These are phyloP conservation scores for Haemorhous mexicanus DNA, from an alignment of 2,113 vertebrate species.

Conservation along the genomic window DNA sequence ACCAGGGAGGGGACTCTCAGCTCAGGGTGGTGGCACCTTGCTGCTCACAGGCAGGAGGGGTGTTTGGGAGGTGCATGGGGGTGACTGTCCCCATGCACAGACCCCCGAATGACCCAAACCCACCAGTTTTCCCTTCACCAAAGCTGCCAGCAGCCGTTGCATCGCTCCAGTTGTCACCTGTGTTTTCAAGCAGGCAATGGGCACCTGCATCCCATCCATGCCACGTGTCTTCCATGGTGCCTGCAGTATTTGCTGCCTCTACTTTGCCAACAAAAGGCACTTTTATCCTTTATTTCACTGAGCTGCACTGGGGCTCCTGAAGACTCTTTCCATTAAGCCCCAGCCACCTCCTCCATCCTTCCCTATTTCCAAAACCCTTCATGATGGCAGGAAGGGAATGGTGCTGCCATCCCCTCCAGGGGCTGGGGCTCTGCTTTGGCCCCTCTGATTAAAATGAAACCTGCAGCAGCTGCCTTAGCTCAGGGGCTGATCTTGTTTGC, in stretches of 20 bases:
- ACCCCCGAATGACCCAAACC: background rate
- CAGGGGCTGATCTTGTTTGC: background rate
- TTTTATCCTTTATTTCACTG: background rate
- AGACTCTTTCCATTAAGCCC: background rate
- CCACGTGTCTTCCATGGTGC: background rate
- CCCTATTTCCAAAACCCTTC: background rate
- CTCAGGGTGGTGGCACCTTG: background rate
- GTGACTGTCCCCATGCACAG: background rate
- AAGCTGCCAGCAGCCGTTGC: background rate
- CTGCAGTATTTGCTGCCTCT: background rate
- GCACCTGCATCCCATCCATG: background rate
- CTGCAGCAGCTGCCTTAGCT: background rate
- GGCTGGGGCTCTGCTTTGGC: background rate
- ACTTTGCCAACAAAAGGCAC: background rate
- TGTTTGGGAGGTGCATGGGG: background rate
- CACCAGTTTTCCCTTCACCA: background rate
- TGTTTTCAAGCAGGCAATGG: background rate
- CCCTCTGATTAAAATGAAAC: background rate
- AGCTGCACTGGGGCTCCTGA: background rate
- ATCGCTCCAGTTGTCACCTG: rapidly evolving
- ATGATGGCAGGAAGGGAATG: background rate
- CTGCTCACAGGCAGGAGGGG: background rate
- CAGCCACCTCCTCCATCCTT: background rate
- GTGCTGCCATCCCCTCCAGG: rapidly evolving
- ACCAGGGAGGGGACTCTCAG: background rate